A percentile compares a stretch with the other conserved stretches of the same genome.
Conservation (phyloP, 1,140 invertebrate species). For the Ptiloglossa arizonensis region DNA sequence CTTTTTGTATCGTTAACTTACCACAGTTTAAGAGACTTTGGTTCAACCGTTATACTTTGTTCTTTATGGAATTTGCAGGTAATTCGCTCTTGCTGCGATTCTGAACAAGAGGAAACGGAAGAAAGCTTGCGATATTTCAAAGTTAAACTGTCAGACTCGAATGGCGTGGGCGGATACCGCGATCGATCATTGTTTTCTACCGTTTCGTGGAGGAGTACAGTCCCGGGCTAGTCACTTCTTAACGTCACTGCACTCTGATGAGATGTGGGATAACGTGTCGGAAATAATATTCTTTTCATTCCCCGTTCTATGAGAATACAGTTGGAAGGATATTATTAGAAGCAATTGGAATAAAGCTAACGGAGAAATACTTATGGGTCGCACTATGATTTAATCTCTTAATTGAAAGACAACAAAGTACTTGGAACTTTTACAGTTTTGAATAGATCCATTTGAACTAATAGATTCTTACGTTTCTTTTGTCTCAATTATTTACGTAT, state of each 20-base stretch:
- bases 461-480: too few species aligned
- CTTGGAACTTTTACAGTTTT: too few species aligned
- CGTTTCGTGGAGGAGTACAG: conserved; percentile 3
- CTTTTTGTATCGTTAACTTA: too few species aligned
- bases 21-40: not conserved
- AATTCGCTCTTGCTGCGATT: not conserved
- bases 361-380: too few species aligned
- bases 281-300: not conserved
- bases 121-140: conserved; percentile 62
- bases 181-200: conserved; percentile 63
- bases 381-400: too few species aligned
- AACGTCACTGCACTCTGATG: not conserved
- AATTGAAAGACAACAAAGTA: too few species aligned
- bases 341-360: not conserved
- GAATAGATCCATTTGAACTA: too few species aligned
- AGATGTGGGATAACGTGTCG: not conserved
- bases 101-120: conserved; percentile 9
- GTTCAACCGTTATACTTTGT: not conserved
- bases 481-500: too few species aligned
- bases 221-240: not conserved
- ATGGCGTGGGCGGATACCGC: conserved; percentile 55
- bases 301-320: not conserved
- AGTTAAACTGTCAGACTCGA: conserved; percentile 60
- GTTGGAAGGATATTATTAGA: not conserved
- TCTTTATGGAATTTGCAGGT: not conserved